Percentiles rank a stretch among this genome's conserved stretches.
Evolutionary conservation across 2,797 vertebrate genomes (phyloP).

Genomic region (Typhlichthys subterraneus): DNA sequence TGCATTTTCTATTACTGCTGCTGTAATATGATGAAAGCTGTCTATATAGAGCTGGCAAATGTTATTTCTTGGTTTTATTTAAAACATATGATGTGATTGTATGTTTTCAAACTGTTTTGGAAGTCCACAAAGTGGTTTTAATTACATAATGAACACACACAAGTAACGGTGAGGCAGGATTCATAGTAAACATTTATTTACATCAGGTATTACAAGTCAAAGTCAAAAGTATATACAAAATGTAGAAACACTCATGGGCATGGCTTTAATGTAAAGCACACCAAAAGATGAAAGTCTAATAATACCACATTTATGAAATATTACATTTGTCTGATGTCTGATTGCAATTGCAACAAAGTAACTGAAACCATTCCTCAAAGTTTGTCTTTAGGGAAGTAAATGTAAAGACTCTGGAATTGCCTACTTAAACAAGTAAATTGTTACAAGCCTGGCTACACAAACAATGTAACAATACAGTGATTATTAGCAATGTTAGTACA

Average conservation of each 20-base stretch:
- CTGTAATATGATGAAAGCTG: too few species aligned
- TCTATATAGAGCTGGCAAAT: too few species aligned
- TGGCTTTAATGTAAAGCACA: constrained; percentile 38
- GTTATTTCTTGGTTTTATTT: not conserved
- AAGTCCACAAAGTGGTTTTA: not conserved
- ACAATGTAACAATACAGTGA: constrained; percentile 11
- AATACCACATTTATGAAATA: constrained; percentile 23
- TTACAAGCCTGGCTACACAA: constrained; percentile 27
- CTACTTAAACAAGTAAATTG: constrained; percentile 27
- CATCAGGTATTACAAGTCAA: constrained; percentile 36
- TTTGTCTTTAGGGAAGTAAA: not conserved
- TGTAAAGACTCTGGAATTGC: constrained; percentile 37
- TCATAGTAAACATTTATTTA: constrained; percentile 60
- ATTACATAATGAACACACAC: not conserved
- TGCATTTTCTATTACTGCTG: too few species aligned
- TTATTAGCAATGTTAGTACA: constrained; percentile 39
- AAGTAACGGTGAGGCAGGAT: constrained; percentile 15
- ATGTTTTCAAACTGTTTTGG: not conserved
- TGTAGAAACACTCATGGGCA: constrained; percentile 20
- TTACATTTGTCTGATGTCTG: constrained; percentile 29
- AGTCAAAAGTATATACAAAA: constrained; percentile 5
- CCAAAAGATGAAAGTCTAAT: constrained; percentile 10
- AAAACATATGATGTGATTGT: not conserved
- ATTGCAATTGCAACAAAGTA: constrained; percentile 30
- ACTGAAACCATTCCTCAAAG: constrained; percentile 41